Evolutionary conservation across 2,113 vertebrate species (phyloP).

Genomic region (Rhagologus leucostigma): DNA sequence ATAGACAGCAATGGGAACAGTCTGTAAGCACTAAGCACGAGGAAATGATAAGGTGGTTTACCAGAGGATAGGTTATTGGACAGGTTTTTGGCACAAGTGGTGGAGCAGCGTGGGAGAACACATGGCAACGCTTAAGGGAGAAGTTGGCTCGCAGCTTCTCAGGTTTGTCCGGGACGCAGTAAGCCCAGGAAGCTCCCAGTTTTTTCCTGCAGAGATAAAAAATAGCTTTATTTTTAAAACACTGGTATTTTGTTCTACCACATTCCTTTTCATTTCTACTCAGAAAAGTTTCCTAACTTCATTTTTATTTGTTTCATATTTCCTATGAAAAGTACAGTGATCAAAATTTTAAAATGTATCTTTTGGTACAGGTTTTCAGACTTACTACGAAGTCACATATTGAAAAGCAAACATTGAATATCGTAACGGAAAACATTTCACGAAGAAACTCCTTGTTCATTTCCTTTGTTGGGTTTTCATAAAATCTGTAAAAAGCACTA

Average conservation of each 20-base stretch:
- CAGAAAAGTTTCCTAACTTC: neutral
- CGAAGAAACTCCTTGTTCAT: neutral
- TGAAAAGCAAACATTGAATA: neutral
- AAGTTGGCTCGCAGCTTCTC: neutral
- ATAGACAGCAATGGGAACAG: neutral
- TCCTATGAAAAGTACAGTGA: neutral
- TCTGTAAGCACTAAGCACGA: neutral
- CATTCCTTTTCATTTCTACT: neutral
- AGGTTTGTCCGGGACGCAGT: neutral
- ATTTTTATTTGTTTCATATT: neutral
- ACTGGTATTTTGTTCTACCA: neutral
- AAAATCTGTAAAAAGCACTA: neutral
- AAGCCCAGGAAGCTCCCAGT: neutral
- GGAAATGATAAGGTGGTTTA: neutral
- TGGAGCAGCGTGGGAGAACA: neutral
- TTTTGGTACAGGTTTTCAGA: neutral
- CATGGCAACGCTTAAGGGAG: constrained; percentile 8
- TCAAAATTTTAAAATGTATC: neutral
- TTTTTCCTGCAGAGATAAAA: neutral
- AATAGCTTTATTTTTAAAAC: neutral
- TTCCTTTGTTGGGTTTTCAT: neutral
- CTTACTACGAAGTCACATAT: neutral
- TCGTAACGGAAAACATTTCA: neutral
- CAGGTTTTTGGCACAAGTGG: neutral
- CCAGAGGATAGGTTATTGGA: neutral